Conservation (phyloP, 2,113 vertebrate species). For the Burhinus oedicnemus region DNA sequence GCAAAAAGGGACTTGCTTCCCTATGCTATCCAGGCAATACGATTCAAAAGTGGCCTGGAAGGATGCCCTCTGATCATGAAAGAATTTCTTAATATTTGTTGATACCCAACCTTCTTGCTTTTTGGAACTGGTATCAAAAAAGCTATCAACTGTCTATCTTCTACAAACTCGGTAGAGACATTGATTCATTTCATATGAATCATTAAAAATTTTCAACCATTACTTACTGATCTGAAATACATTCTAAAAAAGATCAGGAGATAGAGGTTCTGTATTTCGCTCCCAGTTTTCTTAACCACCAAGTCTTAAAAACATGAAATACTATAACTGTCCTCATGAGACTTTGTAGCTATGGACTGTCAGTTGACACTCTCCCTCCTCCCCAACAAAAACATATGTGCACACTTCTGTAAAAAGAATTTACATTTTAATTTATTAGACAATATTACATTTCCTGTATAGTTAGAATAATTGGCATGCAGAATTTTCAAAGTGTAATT, state of each 20-base stretch:
- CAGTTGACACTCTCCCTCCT: not conserved
- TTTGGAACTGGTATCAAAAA: not conserved
- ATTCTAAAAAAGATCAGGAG: not conserved
- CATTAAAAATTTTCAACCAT: not conserved
- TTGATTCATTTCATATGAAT: not conserved
- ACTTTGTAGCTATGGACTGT: not conserved
- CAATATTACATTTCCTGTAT: not conserved
- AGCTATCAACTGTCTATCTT: not conserved
- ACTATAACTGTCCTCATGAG: not conserved
- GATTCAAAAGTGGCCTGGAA: not conserved
- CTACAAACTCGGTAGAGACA: not conserved
- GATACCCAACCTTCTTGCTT: not conserved
- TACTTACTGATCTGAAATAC: not conserved
- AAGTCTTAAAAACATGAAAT: not conserved
- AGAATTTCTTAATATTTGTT: not conserved
- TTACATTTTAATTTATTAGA: not conserved
- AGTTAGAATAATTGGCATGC: not conserved
- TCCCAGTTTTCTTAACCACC: not conserved
- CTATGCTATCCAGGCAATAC: not conserved
- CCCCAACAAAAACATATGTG: not conserved
- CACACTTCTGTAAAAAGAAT: not conserved
- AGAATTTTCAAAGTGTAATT: not conserved
- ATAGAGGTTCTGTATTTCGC: not conserved
- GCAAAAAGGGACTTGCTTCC: not conserved
- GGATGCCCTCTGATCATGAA: not conserved